Evolutionary conservation across 2,113 vertebrate genomes (phyloP).

Genomic region (Aspidoscelis tigris): DNA sequence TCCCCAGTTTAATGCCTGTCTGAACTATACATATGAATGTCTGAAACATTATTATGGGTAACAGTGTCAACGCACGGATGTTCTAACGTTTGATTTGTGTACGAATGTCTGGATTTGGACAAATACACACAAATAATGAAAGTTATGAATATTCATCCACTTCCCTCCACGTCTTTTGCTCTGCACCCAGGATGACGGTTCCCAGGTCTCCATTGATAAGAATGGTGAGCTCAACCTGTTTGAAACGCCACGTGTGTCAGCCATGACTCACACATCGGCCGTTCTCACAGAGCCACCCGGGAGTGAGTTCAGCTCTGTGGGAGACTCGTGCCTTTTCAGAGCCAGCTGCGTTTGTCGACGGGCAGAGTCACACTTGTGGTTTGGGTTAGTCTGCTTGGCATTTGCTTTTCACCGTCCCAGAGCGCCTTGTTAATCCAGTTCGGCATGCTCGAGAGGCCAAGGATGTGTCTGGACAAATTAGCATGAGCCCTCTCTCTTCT

Average conservation of each 20-base stretch:
- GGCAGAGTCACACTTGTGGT: not conserved
- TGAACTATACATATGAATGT: too few species aligned
- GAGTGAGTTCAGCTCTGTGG: not conserved
- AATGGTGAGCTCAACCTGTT: not conserved
- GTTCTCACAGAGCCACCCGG: not conserved
- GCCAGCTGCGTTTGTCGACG: not conserved
- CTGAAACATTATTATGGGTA: too few species aligned
- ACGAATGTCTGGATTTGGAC: too few species aligned
- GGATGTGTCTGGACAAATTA: not conserved
- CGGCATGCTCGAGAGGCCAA: not conserved
- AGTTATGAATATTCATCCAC: not conserved
- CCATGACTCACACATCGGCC: not conserved
- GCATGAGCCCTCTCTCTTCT: not conserved
- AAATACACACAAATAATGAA: too few species aligned
- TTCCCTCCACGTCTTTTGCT: not conserved
- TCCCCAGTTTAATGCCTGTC: too few species aligned
- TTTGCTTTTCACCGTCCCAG: not conserved
- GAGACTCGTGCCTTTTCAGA: not conserved
- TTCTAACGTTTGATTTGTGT: too few species aligned
- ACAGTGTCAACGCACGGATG: too few species aligned
- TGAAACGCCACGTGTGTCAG: not conserved
- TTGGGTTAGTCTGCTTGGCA: too few species aligned
- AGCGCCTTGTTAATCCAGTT: not conserved
- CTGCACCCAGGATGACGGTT: not conserved
- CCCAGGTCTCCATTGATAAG: not conserved